A percentile compares a stretch with the other conserved stretches of the same genome.
phyloP scores from a whole-genome alignment of 2,888 invertebrate genomes.

The Dinocampus coccinellae region DNA sequence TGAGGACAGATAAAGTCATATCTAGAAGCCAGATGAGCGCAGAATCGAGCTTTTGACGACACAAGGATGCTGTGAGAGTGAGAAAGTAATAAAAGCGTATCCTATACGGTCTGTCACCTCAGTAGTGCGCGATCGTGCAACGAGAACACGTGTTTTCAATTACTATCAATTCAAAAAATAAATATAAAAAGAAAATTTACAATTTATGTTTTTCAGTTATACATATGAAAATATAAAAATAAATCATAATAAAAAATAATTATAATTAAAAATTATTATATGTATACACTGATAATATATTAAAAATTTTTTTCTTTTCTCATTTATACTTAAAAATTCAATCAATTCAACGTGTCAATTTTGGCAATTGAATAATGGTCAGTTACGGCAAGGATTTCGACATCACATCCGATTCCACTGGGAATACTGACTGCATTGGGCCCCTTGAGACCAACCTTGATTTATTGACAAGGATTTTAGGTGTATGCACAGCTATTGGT shows the following conservation, averaged over 20 bases:
- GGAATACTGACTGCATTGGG: slow-evolving; percentile 51
- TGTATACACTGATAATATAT: no score
- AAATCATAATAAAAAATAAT: not conserved
- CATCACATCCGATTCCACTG: slow-evolving; percentile 43
- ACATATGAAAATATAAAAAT: not conserved
- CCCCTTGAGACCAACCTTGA: slow-evolving; percentile 49
- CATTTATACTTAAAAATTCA: not conserved
- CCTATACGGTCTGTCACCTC: slow-evolving; percentile 36
- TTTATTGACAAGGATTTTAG: slow-evolving; percentile 54
- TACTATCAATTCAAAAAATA: not conserved
- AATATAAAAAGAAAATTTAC: not conserved
- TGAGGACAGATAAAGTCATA: not conserved
- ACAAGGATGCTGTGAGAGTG: slow-evolving; percentile 50
- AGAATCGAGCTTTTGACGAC: slow-evolving; percentile 47
- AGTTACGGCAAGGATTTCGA: slow-evolving; percentile 52
- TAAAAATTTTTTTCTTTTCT: not conserved
- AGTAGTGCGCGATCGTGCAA: slow-evolving; percentile 52
- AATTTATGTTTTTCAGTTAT: not conserved
- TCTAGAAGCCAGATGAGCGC: slow-evolving; percentile 43
- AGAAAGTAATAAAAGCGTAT: slow-evolving; percentile 37
- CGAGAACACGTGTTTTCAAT: slow-evolving; percentile 42
- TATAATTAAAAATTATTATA: not conserved
- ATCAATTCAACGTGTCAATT: not conserved
- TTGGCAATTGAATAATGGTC: slow-evolving; percentile 42
- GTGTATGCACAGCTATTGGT: slow-evolving; percentile 58